Evolutionary conservation across 2,888 invertebrate species (phyloP), one percentile per base, ranked within the genome.

Genomic region (Sinopyrophorus schimmeli): DNA sequence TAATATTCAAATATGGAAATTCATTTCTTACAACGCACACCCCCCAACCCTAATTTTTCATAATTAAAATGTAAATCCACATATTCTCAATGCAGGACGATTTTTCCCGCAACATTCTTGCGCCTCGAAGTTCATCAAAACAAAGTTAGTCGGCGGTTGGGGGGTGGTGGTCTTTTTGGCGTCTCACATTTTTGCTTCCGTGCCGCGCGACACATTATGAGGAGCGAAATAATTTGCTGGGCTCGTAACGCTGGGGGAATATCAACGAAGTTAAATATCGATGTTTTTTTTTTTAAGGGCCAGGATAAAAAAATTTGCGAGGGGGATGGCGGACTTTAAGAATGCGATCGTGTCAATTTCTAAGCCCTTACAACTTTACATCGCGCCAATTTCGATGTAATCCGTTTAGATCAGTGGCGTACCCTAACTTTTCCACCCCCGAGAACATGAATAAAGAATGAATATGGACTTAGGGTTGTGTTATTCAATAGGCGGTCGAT

Each of bases 1-100:
- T 59, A 60, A 61, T 61, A 61, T 61, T 61, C 60, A 61, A 49
- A 60, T 61, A 61, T 60, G 60, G 56, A 60, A 61, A 61, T 61
- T n/a, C n/a, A n/a, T n/a, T n/a, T n/a, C n/a, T n/a, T n/a, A n/a
- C n/a, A n/a, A n/a, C n/a, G n/a, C n/a, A n/a, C n/a, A n/a, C n/a
- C n/a, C n/a, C n/a, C n/a, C n/a, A n/a, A n/a, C n/a, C n/a, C n/a
- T n/a, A n/a, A n/a, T n/a, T n/a, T n/a, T n/a, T n/a, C n/a, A n/a
- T n/a, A n/a, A n/a, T n/a, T n/a, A n/a, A n/a, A n/a, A n/a, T n/a
- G n/a, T n/a, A n/a, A n/a, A n/a, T n/a, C n/a, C n/a, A n/a, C n/a
- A n/a, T n/a, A n/a, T n/a, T n/a, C n/a, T n/a, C n/a, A n/a, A n/a
- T n/a, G n/a, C n/a, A n/a, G n/a, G n/a, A n/a, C n/a, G n/a, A 42